These are phyloP conservation scores for Notechis scutatus DNA, from an alignment of 2,113 vertebrate species.

Conservation along the genomic window DNA sequence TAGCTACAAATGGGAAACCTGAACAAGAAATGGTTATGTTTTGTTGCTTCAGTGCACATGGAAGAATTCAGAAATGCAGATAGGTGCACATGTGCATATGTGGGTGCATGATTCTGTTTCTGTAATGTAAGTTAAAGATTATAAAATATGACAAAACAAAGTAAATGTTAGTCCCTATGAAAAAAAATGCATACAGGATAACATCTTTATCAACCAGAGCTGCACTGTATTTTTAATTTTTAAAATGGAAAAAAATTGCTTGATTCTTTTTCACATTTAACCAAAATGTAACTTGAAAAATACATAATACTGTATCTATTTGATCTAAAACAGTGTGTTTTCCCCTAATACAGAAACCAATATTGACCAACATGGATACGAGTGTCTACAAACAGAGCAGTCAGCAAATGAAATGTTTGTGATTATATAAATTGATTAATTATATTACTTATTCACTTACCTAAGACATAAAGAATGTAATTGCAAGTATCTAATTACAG, in stretches of 20 bases:
- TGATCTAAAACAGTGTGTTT: not conserved
- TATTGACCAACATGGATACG: not conserved
- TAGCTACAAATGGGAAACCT: conserved; percentile 36
- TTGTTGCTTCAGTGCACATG: not conserved
- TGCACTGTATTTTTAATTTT: not conserved
- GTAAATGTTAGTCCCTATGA: not conserved
- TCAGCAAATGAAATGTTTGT: not conserved
- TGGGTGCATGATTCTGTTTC: not conserved
- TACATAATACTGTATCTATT: not conserved
- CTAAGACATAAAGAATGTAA: not conserved
- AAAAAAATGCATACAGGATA: not conserved
- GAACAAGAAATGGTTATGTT: not conserved
- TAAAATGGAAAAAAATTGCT: not conserved
- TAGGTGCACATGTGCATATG: not conserved
- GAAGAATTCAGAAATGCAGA: not conserved
- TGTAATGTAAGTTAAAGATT: not conserved
- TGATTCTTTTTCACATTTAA: not conserved
- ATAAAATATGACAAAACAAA: not conserved
- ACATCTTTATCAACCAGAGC: not conserved
- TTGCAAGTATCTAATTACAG: not conserved
- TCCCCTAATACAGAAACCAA: not conserved
- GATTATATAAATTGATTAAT: not conserved
- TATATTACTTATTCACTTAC: not conserved
- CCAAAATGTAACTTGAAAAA: not conserved
- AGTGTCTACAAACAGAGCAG: not conserved